A percentile compares a stretch with the other conserved stretches of the same genome.
These are phyloP conservation scores for Pangasius mekongensis DNA, from an alignment of 2,797 vertebrate species.

Conservation along the genomic window DNA sequence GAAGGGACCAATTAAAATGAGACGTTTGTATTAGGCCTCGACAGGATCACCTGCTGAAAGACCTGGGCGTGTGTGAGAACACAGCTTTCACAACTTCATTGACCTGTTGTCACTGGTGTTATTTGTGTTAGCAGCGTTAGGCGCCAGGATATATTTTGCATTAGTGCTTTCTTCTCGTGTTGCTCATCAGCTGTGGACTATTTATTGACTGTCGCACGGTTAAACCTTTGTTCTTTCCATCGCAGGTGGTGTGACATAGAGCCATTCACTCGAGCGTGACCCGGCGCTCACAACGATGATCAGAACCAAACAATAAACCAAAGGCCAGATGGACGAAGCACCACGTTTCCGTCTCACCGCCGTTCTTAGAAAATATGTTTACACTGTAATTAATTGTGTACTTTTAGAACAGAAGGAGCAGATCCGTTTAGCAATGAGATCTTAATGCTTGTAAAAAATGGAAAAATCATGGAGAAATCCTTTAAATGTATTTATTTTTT, in stretches of 20 bases:
- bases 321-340: neutral
- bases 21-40: neutral
- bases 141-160: constrained; percentile 68
- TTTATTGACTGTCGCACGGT: constrained; percentile 59
- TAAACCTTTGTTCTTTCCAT: constrained; percentile 55
- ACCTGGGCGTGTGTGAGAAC: constrained; percentile 40
- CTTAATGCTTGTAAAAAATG: neutral
- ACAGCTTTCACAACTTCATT: constrained; percentile 57
- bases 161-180: constrained; percentile 75
- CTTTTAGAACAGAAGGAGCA: neutral
- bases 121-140: constrained; percentile 62
- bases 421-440: neutral
- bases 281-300: neutral
- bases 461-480: neutral
- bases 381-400: neutral
- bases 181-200: constrained; percentile 75
- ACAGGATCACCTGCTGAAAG: constrained; percentile 26
- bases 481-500: neutral
- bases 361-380: neutral
- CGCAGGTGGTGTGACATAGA: constrained; percentile 25
- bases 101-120: constrained; percentile 57
- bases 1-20: neutral
- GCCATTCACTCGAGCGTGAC: neutral
- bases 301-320: neutral
- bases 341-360: neutral